Percentiles rank a stretch among this genome's conserved stretches.
Conservation (phyloP, 1,140 invertebrate species). For the Zaprionus nigranus region DNA sequence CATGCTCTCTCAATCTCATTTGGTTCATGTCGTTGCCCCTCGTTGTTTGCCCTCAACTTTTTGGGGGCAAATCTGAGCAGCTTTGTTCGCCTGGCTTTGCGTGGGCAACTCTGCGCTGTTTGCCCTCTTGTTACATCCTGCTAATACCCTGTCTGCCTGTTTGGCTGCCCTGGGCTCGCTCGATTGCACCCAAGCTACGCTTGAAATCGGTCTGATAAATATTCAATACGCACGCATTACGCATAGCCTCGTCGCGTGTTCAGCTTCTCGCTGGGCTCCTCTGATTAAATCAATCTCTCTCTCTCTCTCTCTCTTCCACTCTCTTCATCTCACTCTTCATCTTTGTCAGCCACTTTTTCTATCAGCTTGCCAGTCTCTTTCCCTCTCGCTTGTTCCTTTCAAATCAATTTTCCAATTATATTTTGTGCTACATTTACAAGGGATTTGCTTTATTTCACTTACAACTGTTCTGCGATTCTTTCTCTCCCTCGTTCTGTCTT, state of each 20-base stretch:
- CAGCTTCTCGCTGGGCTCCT: neutral
- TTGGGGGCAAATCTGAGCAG: constrained; percentile 23
- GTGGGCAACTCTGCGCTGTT: constrained; percentile 9
- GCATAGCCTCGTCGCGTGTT: neutral
- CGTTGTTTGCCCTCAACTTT: constrained; percentile 18
- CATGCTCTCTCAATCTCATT: neutral
- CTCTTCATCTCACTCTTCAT: no score
- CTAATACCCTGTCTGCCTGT: constrained; percentile 10
- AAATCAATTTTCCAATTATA: neutral
- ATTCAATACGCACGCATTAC: constrained; percentile 16
- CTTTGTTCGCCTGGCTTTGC: constrained; percentile 15
- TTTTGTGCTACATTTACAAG: neutral
- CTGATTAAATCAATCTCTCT: neutral
- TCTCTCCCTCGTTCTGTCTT: neutral
- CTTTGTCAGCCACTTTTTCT: neutral
- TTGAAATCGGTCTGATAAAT: constrained; percentile 8
- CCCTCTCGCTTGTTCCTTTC: neutral
- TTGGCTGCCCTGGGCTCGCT: neutral
- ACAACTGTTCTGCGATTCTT: neutral
- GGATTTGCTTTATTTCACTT: neutral
- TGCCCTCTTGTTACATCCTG: constrained; percentile 12
- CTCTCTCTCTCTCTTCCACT: neutral
- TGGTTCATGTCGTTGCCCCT: constrained; percentile 2
- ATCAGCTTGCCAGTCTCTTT: neutral
- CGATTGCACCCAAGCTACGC: neutral